Evolutionary conservation across 2,888 invertebrate genomes (phyloP).

Genomic region (Eupsilia transversa): DNA sequence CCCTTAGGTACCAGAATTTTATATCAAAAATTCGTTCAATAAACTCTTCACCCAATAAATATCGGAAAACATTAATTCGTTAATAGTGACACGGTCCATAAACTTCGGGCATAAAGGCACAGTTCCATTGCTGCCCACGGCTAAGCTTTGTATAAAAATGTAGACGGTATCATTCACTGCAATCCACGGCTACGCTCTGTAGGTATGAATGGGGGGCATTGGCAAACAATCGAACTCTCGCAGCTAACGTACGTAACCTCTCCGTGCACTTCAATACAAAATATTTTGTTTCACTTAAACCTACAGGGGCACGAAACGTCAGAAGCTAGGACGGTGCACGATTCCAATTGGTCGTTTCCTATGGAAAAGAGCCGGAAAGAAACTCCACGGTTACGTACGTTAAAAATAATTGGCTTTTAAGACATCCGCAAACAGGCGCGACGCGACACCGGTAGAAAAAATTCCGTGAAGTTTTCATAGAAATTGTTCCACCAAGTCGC

Average conservation of each 20-base stretch:
- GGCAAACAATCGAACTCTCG: background rate
- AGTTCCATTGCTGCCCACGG: constrained; percentile 12
- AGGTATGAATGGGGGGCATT: background rate
- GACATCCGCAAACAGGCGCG: too few species aligned
- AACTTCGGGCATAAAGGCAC: constrained; percentile 35
- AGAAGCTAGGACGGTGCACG: background rate
- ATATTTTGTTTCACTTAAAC: background rate
- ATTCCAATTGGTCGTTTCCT: background rate
- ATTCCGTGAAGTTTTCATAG: too few species aligned
- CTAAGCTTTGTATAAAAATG: background rate
- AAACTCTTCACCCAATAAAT: constrained; percentile 38
- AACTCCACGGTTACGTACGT: background rate
- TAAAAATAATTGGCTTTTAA: background rate
- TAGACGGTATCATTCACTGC: background rate
- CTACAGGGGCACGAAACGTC: background rate
- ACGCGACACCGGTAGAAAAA: too few species aligned
- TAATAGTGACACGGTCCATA: constrained; percentile 45
- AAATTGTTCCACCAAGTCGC: too few species aligned
- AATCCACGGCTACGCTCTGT: too few species aligned
- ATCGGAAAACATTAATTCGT: constrained; percentile 52
- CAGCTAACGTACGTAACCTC: background rate
- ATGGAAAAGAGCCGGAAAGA: background rate
- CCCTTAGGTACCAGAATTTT: background rate
- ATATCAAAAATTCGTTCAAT: background rate
- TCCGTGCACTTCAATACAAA: too few species aligned